These are phyloP conservation scores for Theretra japonica DNA, from an alignment of 2,888 invertebrate species.

Conservation along the genomic window DNA sequence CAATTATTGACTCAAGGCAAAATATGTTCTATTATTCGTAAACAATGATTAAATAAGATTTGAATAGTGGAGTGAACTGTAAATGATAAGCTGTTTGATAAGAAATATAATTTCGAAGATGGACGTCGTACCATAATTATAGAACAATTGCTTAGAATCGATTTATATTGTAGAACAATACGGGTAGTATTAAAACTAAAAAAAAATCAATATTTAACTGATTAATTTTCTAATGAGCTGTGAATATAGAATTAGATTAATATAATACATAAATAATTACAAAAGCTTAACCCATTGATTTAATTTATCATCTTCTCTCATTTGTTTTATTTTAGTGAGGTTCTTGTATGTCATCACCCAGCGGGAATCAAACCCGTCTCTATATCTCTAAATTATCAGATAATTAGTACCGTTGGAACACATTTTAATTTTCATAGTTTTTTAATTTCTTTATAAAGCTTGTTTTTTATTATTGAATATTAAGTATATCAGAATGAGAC, in stretches of 20 bases:
- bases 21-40: no score
- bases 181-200: no score
- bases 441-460: slow-evolving; percentile 4
- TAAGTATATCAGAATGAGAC: background rate
- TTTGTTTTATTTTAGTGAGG: background rate
- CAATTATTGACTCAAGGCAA: no score
- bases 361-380: background rate
- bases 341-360: background rate
- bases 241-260: background rate
- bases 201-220: background rate
- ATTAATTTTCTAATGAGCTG: background rate
- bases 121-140: no score
- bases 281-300: no score
- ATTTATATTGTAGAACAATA: no score
- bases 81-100: no score
- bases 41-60: no score
- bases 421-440: background rate
- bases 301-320: background rate
- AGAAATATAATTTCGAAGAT: no score
- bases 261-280: background rate
- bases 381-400: slow-evolving; percentile 4
- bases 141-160: no score
- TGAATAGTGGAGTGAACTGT: no score
- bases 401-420: slow-evolving; percentile 19
- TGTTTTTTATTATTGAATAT: slow-evolving; percentile 10